Percentiles rank a stretch among this genome's conserved stretches.
These are phyloP conservation scores for Syngnathus rostellatus DNA, from an alignment of 2,797 vertebrate genomes.

Conservation along the genomic window DNA sequence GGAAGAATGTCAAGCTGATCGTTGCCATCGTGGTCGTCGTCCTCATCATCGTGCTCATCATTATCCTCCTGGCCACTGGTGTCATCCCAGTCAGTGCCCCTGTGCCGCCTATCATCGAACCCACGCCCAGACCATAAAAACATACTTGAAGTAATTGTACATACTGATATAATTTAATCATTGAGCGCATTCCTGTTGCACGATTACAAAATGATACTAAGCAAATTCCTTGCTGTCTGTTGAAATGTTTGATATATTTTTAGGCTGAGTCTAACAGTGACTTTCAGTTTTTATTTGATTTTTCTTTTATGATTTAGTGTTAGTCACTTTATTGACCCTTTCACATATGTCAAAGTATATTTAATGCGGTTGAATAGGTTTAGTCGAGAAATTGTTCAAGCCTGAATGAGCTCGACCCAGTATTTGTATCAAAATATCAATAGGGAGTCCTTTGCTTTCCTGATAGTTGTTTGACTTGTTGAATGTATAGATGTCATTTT, in stretches of 20 bases:
- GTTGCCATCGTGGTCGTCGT: slow-evolving; percentile 77
- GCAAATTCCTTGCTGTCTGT: slow-evolving; percentile 14
- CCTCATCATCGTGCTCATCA: slow-evolving; percentile 75
- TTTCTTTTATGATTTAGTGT: not conserved
- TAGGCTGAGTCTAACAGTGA: not conserved
- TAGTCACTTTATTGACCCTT: not conserved
- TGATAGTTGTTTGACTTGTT: not conserved
- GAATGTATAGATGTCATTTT: not conserved
- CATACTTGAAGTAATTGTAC: slow-evolving; percentile 11
- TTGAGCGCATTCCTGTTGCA: slow-evolving; percentile 18
- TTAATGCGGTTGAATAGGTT: not conserved
- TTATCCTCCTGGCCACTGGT: slow-evolving; percentile 79
- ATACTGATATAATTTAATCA: slow-evolving; percentile 13
- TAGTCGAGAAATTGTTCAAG: not conserved
- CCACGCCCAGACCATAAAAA: slow-evolving; percentile 25
- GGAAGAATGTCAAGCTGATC: slow-evolving; percentile 87
- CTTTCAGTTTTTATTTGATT: not conserved
- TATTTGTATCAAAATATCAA: not conserved
- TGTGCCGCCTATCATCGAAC: not conserved
- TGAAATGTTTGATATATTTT: not conserved
- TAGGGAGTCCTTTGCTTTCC: not conserved
- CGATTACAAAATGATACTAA: slow-evolving; percentile 23
- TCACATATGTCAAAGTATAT: not conserved
- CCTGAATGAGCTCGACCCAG: not conserved
- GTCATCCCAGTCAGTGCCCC: slow-evolving; percentile 66